Base-by-base conservation (phyloP, 2,113 vertebrate genomes). In the Baryphthengus martii region DNA sequence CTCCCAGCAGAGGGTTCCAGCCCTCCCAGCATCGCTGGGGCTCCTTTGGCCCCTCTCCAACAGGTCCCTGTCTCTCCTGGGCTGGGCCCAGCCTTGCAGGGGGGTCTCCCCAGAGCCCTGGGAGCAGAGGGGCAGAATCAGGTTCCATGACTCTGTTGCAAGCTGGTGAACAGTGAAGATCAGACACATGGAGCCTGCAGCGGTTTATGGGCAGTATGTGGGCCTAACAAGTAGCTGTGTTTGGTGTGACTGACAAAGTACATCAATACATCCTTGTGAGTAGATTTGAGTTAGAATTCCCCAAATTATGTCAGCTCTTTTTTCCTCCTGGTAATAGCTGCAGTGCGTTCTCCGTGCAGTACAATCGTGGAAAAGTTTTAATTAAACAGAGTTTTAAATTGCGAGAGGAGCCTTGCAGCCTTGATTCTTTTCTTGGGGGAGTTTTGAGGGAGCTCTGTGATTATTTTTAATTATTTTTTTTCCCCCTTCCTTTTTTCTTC, bases 301-400 rank as follows among this genome's bases (percentile, higher is more conserved):
- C 12, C 19, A 50, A 25, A 31, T 11, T 2, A 5, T 2, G 4
- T 18, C 24, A 10, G 24, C 49, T 55, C 13, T 17, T 11, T 37
- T 58, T 16, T 15, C 28, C 5, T 52, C 28, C 0, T 12, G 11
- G 39, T 1, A 0, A 4, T 23, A 4, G 10, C 29, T 59, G 42
- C 59, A 44, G 67, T 31, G 2, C 49, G 3, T 45, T 40, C 37
- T 39, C 35, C 24, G 11, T 11, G 53, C 50, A 44, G 49, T 40
- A 18, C 37, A 8, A 4, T 0, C 0, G 1, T 23, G 53, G n/a
- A 18, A 11, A 11, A 42, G 29, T 21, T 89, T 31, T 70, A 28
- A 31, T 52, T 61, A 12, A 26, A 28, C 12, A 17, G 18, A 19
- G 13, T 6, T 70, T 44, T 70, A 37, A 67, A 13, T 10, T 35